Evolutionary conservation across 2,888 invertebrate genomes (phyloP), one percentile per base, ranked within the genome.

Genomic region (Nasonia oneida): DNA sequence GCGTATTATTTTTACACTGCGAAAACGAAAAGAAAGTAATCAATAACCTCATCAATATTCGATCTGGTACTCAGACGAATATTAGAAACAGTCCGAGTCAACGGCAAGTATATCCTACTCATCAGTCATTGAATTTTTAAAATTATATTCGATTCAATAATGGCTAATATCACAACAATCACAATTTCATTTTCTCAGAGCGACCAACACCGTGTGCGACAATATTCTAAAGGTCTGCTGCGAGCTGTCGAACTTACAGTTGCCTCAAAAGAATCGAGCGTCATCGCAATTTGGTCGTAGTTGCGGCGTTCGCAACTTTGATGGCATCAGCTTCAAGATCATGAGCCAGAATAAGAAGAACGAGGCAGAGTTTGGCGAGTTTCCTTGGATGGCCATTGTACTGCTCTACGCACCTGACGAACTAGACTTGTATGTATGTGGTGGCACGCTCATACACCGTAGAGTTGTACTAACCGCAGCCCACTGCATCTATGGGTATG

Each of bases 351-450:
- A 95, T 15, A 91, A 90, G 0, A 94, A 96, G 86, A 95, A 95
- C 57, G 97, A 97, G 91, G 94, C 95, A 0, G 95, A 96, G 90
- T 97, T 96, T 88, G 97, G 96, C 0, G 97, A 97, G 93, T 97
- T 97, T 91, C 97, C 97, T 0, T 97, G 97, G 97, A 96, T 97
- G 96, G 95, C 96, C 0, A 97, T 96, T 0, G 94, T 97, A 39
- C 92, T 97, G 88, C 94, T 94, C 2, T 71, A 14, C 15, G 50
- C 18, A 15, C 2, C 3, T 74, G 94, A 95, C 86, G 95, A 95
- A 87, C 90, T 92, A 0, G 94, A 95, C 89, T 94, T 95, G 53
- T 97, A 97, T 92, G 94, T 96, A 33, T 97, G 97, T 64, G 98
- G 97, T 0, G 98, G 97, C 0, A 95, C 97, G 0, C 93, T 98